phyloP scores from a whole-genome alignment of 2,888 invertebrate species.

The Automeris io region DNA sequence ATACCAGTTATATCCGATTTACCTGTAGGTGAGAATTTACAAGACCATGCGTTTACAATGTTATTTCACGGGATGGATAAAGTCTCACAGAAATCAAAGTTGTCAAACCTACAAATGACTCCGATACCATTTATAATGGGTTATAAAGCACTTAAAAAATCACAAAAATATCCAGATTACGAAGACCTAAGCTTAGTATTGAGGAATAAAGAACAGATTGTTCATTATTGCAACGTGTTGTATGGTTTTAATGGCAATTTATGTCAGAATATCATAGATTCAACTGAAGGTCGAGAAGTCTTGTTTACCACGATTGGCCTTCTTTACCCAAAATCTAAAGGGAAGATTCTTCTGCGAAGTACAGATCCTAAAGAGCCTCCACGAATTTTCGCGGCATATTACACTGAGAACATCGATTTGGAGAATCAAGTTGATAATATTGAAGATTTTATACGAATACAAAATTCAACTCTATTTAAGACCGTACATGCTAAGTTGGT shows the following conservation, averaged over 20 bases:
- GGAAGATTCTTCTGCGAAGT: slow-evolving; percentile 48
- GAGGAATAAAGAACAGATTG: slow-evolving; percentile 1
- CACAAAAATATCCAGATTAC: slow-evolving; percentile 55
- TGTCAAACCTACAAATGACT: slow-evolving; percentile 27
- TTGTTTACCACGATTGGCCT: slow-evolving; percentile 15
- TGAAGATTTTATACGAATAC: slow-evolving; percentile 14
- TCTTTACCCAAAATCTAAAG: slow-evolving; percentile 65
- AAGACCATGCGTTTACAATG: slow-evolving; percentile 50
- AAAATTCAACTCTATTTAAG: slow-evolving; percentile 12
- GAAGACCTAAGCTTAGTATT: slow-evolving; percentile 17
- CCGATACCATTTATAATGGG: slow-evolving; percentile 21
- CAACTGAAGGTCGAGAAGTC: slow-evolving; percentile 16
- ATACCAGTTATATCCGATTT: slow-evolving; percentile 47
- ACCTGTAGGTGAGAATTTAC: slow-evolving; percentile 60
- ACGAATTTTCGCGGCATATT: slow-evolving; percentile 11
- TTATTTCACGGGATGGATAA: slow-evolving; percentile 26
- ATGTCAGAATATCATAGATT: slow-evolving; percentile 17
- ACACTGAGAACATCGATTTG: slow-evolving; percentile 13
- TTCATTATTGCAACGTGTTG: slow-evolving; percentile 13
- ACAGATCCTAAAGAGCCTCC: slow-evolving; percentile 13
- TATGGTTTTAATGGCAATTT: slow-evolving; percentile 18
- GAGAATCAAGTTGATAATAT: slow-evolving; percentile 13
- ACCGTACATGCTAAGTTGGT: slow-evolving; percentile 12
- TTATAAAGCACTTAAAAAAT: slow-evolving; percentile 75
- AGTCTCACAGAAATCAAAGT: slow-evolving; percentile 28